Percentiles rank a stretch among this genome's conserved stretches.
Conservation (phyloP, 2,797 vertebrate genomes). For the Coracias cyanogaster region DNA sequence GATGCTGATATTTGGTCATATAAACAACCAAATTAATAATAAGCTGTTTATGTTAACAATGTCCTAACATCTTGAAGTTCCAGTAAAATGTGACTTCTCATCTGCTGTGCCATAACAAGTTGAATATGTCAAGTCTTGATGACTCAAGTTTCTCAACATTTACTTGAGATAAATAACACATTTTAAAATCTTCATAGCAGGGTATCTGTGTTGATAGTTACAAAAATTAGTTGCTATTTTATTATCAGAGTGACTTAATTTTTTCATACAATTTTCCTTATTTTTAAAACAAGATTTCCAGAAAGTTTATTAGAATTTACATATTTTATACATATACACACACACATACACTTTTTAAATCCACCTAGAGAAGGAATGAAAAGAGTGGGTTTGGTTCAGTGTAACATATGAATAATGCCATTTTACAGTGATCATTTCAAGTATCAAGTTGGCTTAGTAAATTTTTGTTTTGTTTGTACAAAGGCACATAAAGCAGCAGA, state of each 20-base stretch:
- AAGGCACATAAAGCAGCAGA: neutral
- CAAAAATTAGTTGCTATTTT: neutral
- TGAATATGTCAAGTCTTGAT: neutral
- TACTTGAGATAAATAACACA: neutral
- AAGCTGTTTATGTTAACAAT: neutral
- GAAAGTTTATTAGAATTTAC: neutral
- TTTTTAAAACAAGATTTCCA: neutral
- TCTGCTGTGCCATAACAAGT: neutral
- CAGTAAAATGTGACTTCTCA: neutral
- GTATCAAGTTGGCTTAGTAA: neutral
- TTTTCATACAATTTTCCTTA: neutral
- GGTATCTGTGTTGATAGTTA: neutral
- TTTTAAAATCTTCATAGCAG: neutral
- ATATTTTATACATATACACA: neutral
- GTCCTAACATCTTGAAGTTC: neutral
- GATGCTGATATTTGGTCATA: neutral
- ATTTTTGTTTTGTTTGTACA: neutral
- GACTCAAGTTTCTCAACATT: neutral
- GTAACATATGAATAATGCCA: rapidly evolving
- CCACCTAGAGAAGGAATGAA: neutral
- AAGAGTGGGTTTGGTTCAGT: neutral
- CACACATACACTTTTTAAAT: neutral
- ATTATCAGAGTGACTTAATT: neutral
- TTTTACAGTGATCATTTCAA: neutral
- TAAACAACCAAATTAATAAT: neutral